Percentiles rank a stretch among this genome's conserved stretches.
phyloP scores from a whole-genome alignment of 2,888 invertebrate genomes.

The Sesia bembeciformis region DNA sequence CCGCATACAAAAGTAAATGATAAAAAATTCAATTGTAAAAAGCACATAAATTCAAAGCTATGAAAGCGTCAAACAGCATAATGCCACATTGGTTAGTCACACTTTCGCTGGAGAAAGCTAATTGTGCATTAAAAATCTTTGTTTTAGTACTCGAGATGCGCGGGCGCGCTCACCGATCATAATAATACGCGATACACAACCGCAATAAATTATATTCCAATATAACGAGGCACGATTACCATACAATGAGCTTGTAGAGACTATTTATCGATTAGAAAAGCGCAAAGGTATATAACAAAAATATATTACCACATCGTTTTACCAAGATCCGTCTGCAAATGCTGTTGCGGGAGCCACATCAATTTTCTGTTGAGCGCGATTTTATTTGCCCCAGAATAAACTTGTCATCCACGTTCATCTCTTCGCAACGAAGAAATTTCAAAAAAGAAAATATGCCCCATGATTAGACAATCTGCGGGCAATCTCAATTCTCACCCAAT shows the following conservation, averaged over 20 bases:
- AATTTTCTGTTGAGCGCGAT: too few species aligned
- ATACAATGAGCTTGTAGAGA: conserved; percentile 2
- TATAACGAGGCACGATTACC: conserved; percentile 1
- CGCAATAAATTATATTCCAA: not conserved
- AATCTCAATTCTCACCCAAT: too few species aligned
- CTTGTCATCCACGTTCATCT: too few species aligned
- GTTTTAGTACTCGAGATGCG: conserved; percentile 22
- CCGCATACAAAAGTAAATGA: too few species aligned
- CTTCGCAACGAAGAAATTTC: too few species aligned
- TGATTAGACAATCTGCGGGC: too few species aligned
- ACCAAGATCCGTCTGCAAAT: too few species aligned
- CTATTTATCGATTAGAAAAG: not conserved
- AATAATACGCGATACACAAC: conserved; percentile 1
- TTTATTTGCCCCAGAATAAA: too few species aligned
- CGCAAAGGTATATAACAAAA: too few species aligned
- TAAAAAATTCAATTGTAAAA: not conserved
- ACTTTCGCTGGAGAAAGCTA: conserved; percentile 70
- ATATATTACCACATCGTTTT: too few species aligned
- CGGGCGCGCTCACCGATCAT: conserved; percentile 3
- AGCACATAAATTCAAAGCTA: conserved; percentile 34
- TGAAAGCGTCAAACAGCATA: conserved; percentile 59
- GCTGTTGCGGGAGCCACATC: too few species aligned
- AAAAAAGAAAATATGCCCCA: too few species aligned
- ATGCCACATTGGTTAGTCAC: conserved; percentile 48
- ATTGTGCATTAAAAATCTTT: conserved; percentile 62